A percentile compares a stretch with the other conserved stretches of the same genome.
phyloP scores from a whole-genome alignment of 1,140 invertebrate species.

The Xylocopa sonorina region DNA sequence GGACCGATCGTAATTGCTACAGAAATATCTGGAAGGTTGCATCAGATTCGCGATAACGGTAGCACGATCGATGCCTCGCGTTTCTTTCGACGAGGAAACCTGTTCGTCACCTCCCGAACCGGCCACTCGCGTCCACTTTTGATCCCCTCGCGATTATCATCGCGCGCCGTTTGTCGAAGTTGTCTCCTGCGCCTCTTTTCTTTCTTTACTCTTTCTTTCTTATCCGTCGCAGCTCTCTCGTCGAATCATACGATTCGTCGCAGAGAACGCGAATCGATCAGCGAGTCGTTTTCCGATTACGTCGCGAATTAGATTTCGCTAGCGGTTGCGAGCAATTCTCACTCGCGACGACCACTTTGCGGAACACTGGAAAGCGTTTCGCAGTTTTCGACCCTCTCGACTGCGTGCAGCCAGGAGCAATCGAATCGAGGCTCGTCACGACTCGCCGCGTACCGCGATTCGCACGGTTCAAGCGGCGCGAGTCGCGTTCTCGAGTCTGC shows the following conservation, averaged over 20 bases:
- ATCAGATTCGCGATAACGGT: neutral
- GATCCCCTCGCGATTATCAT: slow-evolving; percentile 3
- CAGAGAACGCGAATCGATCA: too few relatives aligned
- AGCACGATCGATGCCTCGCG: neutral
- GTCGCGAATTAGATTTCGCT: too few relatives aligned
- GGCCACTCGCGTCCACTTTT: neutral
- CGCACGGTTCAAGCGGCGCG: neutral
- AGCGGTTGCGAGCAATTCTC: too few relatives aligned
- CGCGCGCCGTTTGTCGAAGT: too few relatives aligned
- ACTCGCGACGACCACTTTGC: too few relatives aligned
- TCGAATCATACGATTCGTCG: too few relatives aligned
- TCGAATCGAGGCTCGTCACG: neutral
- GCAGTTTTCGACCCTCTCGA: too few relatives aligned
- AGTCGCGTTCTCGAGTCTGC: neutral
- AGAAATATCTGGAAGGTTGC: neutral
- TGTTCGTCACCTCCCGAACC: too few relatives aligned
- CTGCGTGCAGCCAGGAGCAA: too few relatives aligned
- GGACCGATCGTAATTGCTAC: neutral
- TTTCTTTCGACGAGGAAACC: neutral
- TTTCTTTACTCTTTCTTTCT: neutral
- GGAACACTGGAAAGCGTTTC: too few relatives aligned
- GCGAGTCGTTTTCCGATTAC: too few relatives aligned
- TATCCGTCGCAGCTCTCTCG: neutral
- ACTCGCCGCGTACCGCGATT: neutral
- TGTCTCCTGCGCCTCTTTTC: too few relatives aligned